Base-by-base conservation (phyloP, 2,797 vertebrate species). In the Tolypeutes matacus region DNA sequence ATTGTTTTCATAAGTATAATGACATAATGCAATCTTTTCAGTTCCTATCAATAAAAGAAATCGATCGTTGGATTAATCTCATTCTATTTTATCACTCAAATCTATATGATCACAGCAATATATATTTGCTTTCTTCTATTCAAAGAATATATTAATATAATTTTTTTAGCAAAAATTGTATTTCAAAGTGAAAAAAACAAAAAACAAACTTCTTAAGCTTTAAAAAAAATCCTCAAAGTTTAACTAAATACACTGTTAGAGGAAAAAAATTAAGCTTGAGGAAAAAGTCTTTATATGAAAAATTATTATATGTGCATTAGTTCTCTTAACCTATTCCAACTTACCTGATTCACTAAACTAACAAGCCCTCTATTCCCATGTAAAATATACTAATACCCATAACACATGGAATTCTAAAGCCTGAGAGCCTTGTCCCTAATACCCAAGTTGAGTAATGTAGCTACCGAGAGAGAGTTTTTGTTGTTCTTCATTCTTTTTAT, bases 111-210 rank as follows among this genome's bases (percentile, higher is more conserved):
- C 77, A 78, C 27, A 93, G 29, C 18, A 7, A 65, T 34, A 49
- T 27, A 84, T 39, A 86, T 34, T 91, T 88, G 53, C 65, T 86
- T 94, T 94, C 53, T 89, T 92, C 58, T 91, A 87, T 18, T 81
- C 70, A 96, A 94, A 94, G 25, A 81, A 89, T 67, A 75, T 15
- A 0, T 36, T 72, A 75, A 93, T 72, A 58, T 0, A 60, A 76
- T 65, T 60, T 91, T 39, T 93, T 89, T 96, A 87, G 46, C 53
- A 92, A 95, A 92, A 14, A 84, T 9, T 76, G 36, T 70, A 80
- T 89, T 80, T 87, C 76, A 93, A 70, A 95, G 42, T 86, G 36
- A 18, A 94, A 96, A 90, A 51, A 88, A 76, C 29, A 56, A 75
- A 95, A 70, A 93, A 60, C 20, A 78, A 95, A 92, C 11, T n/a